Percentiles rank a stretch among this genome's conserved stretches.
Conservation (phyloP, 53 echinoderm and acorn worm species). For the Holothuria scabra region DNA sequence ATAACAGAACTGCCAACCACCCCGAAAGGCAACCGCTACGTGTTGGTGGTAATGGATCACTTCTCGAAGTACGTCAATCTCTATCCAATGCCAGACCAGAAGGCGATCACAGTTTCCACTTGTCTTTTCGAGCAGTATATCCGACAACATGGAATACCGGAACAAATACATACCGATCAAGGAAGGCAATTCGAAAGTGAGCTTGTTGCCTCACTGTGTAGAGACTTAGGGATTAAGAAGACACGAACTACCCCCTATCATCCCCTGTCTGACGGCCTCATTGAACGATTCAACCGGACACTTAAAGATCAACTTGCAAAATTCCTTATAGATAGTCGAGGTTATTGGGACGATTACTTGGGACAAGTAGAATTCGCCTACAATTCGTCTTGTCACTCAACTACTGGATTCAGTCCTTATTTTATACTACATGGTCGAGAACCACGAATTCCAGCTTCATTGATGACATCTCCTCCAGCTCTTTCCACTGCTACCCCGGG, state of each 20-base stretch:
- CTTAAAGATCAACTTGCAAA: constrained; percentile 48
- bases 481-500: background rate
- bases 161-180: constrained; percentile 51
- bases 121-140: constrained; percentile 51
- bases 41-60: constrained; percentile 61
- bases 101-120: constrained; percentile 32
- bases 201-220: constrained; percentile 20
- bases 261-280: constrained; percentile 37
- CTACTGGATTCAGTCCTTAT: constrained; percentile 14
- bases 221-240: constrained; percentile 15
- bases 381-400: constrained; percentile 22
- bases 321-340: background rate
- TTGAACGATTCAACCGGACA: constrained; percentile 49
- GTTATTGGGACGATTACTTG: constrained; percentile 13
- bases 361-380: constrained; percentile 41
- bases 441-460: background rate
- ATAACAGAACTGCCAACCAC: too few species aligned
- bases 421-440: constrained; percentile 10
- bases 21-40: constrained; percentile 53
- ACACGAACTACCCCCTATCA: constrained; percentile 55
- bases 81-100: constrained; percentile 49
- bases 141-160: constrained; percentile 45
- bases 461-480: too few species aligned
- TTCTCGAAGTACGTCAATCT: too few species aligned
- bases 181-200: constrained; percentile 54